Evolutionary conservation across 2,797 vertebrate species (phyloP), one percentile per base, ranked within the genome.

Genomic region (Varecia variegata): DNA sequence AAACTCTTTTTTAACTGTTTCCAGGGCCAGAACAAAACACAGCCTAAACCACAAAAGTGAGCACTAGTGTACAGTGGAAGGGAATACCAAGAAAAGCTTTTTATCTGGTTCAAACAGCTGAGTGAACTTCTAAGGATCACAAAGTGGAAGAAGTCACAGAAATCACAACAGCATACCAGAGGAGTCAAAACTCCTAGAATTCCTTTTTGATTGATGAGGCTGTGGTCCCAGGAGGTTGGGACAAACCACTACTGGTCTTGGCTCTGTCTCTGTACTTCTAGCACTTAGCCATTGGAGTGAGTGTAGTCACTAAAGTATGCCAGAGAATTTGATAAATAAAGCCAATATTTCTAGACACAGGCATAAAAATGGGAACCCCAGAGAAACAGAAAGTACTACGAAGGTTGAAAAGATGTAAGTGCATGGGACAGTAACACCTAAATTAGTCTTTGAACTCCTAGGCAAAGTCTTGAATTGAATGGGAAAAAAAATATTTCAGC

Each of bases 21-120:
- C 30, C 14, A 38, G 7, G 3, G 7, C 1, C 17, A 76, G 17
- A 35, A 38, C 3, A 38, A 10, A 4, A 23, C 2, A 65, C 12
- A 62, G 20, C 30, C 30, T 21, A 54, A 54, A 76, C 52, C 7
- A 67, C 7, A 70, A 50, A 84, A 9, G 2, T 81, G 18, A 62
- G 10, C 0, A 3, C 17, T 67, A 8, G 3, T n/a, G 1, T 35
- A 17, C 0, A 35, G 30, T 67, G 6, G 12, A 8, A 91, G 7
- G 74, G 3, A 76, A 15, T 7, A 62, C 7, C 43, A 92, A 13
- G 50, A 40, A 62, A 47, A 50, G 7, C 7, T 8, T 43, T 30
- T 23, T 83, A 30, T 73, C 2, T 58, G 45, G 20, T 50, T 79
- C 14, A 54, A 13, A 62, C 30, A 77, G 47, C 3, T 70, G 32